Base-by-base conservation (phyloP, 2,113 vertebrate species). In the Platichthys stellatus region DNA sequence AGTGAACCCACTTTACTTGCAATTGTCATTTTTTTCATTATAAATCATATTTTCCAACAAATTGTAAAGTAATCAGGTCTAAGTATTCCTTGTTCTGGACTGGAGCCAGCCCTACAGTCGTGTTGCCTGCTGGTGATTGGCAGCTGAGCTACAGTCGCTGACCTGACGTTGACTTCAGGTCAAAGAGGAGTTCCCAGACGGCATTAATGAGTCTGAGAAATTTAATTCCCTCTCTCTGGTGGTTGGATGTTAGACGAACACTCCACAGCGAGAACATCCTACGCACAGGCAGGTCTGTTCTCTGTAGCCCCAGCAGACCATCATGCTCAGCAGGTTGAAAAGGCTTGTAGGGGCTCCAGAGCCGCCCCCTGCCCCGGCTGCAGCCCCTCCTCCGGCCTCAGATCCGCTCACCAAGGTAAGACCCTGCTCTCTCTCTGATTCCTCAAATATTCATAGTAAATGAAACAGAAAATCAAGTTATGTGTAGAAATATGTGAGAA, bases 251-350 rank as follows among this genome's bases (percentile, higher is more conserved):
- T 31, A 31, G 31, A 31, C 10, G 9, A 71, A 14, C 28, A 72
- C 61, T 18, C 17, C 53, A 12, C 64, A 40, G 13, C 3, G 18
- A 40, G 20, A 59, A 5, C 1, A 11, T 56, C 49, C 49, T 31
- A 40, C 63, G 67, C 47, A 72, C 47, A 28, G 60, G 51, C 56
- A 4, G n/a, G 11, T 14, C 38, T 10, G 60, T 31, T 56, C 4
- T 7, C 54, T 68, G 43, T 76, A 69, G 59, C 15, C 24, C 40
- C 56, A 21, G 38, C 51, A 10, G 6, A 66, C 53, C 45, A 85
- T 81, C 86, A 97, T 98, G 96, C 94, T 96, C 86, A 94, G 92
- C 88, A 92, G 89, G 72, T 58, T 97, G 4, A 94, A 83, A 82
- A 67, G 51, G 59, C 24, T 91, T 79, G 88, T 95, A 38, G 87